Percentiles rank a stretch among this genome's conserved stretches.
phyloP scores from a whole-genome alignment of 2,797 vertebrate genomes.

The Cygnus olor region DNA sequence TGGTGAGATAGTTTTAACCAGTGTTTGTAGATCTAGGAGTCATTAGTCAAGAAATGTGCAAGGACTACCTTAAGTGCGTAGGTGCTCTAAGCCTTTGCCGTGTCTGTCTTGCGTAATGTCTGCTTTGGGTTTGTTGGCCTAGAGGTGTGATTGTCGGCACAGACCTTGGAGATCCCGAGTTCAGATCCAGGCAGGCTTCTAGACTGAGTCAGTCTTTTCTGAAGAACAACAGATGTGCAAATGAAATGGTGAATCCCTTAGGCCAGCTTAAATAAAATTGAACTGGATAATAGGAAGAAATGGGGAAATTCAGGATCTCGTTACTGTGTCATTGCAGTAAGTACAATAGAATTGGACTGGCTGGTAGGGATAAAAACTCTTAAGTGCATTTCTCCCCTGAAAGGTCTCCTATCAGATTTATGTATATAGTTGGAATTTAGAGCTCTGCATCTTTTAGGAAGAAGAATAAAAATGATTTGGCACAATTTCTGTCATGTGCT shows the following conservation, averaged over 20 bases:
- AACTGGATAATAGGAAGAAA: neutral
- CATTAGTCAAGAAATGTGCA: neutral
- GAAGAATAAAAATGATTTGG: neutral
- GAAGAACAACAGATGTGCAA: neutral
- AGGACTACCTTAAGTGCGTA: neutral
- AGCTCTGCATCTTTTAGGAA: neutral
- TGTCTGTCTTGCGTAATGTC: neutral
- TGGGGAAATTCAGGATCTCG: neutral
- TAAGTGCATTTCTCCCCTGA: neutral
- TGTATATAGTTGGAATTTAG: neutral
- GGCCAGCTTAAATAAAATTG: neutral
- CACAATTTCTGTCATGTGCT: neutral
- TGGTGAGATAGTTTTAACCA: neutral
- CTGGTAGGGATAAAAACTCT: neutral
- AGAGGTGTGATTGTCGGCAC: neutral
- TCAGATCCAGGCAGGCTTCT: neutral
- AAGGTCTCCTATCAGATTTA: neutral
- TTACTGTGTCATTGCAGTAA: neutral
- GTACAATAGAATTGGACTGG: neutral
- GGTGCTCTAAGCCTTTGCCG: neutral
- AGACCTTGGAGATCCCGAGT: neutral
- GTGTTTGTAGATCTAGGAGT: neutral
- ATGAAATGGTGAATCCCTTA: neutral
- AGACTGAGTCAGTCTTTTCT: neutral
- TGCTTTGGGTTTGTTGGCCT: neutral